A percentile compares a stretch with the other conserved stretches of the same genome.
Conservation (phyloP, 2,797 vertebrate species). For the Holocentrus rufus region DNA sequence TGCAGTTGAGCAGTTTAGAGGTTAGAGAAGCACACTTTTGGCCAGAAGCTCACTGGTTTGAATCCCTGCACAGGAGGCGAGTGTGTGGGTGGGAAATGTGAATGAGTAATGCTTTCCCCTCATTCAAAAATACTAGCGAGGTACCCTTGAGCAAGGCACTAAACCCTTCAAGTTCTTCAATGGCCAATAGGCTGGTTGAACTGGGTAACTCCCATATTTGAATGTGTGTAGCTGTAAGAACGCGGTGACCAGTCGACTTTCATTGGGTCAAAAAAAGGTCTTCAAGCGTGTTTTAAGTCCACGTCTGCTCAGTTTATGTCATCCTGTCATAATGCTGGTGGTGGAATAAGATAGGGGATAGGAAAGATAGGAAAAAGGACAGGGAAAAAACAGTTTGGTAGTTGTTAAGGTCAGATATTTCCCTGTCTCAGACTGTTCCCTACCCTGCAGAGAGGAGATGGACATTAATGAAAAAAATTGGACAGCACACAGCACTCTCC, state of each 20-base stretch:
- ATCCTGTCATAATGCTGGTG: constrained; percentile 13
- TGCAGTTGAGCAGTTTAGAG: too few species aligned
- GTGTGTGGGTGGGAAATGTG: too few species aligned
- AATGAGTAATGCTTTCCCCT: too few species aligned
- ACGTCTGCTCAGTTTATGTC: constrained; percentile 35
- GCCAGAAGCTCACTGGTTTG: too few species aligned
- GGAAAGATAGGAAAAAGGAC: constrained; percentile 25
- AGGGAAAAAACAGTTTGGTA: constrained; percentile 40
- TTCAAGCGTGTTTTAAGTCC: constrained; percentile 11
- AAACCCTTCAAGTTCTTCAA: neutral
- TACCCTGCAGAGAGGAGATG: constrained; percentile 45
- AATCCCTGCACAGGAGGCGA: too few species aligned
- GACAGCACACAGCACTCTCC: constrained; percentile 33
- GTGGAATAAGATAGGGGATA: too few species aligned
- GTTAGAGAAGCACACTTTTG: too few species aligned
- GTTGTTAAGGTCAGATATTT: constrained; percentile 59
- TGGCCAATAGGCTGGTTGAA: constrained; percentile 7
- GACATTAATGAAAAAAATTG: constrained; percentile 44
- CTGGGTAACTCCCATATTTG: constrained; percentile 17
- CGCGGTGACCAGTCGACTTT: too few species aligned
- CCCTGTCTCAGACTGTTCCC: constrained; percentile 25
- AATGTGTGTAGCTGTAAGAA: constrained; percentile 42
- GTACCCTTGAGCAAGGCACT: constrained; percentile 1
- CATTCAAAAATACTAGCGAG: neutral
- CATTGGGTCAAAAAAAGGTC: too few species aligned